Percentiles rank a stretch among this genome's conserved stretches.
phyloP scores from a whole-genome alignment of 2,113 vertebrate genomes.

The Brachyhypopomus occidentalis region DNA sequence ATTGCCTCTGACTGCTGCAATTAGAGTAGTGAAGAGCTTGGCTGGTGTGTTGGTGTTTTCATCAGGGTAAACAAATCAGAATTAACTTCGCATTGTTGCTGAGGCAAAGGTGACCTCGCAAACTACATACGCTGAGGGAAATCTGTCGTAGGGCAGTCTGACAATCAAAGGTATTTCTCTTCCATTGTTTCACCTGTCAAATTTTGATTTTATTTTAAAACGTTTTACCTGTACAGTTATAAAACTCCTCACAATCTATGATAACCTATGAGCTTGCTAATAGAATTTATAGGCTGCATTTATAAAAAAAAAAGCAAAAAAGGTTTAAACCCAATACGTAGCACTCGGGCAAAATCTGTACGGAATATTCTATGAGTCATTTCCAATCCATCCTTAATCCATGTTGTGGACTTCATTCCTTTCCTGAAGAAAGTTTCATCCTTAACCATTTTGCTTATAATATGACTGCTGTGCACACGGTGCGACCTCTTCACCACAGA shows the following conservation, averaged over 20 bases:
- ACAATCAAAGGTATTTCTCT: constrained; percentile 39
- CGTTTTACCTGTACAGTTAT: background rate
- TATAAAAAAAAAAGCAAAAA: no score
- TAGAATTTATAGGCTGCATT: no score
- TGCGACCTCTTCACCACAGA: constrained; percentile 50
- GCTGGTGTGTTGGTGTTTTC: constrained; percentile 46
- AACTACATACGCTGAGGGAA: constrained; percentile 40
- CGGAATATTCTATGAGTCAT: no score
- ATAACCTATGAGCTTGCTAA: no score
- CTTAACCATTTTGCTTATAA: constrained; percentile 7
- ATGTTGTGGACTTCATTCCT: no score
- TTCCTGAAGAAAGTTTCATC: no score
- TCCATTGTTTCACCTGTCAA: background rate
- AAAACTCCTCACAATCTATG: no score
- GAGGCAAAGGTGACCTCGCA: constrained; percentile 31
- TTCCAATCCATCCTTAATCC: no score
- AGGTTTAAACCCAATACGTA: background rate
- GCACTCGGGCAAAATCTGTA: background rate
- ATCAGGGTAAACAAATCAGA: constrained; percentile 44
- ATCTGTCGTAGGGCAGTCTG: constrained; percentile 12
- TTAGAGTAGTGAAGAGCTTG: constrained; percentile 17
- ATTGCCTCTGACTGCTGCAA: constrained; percentile 34
- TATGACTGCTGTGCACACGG: constrained; percentile 30
- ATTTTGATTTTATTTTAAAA: background rate
- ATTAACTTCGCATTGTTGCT: constrained; percentile 47